Conservation (phyloP, 1,140 invertebrate species). For the Leguminivora glycinivorella region DNA sequence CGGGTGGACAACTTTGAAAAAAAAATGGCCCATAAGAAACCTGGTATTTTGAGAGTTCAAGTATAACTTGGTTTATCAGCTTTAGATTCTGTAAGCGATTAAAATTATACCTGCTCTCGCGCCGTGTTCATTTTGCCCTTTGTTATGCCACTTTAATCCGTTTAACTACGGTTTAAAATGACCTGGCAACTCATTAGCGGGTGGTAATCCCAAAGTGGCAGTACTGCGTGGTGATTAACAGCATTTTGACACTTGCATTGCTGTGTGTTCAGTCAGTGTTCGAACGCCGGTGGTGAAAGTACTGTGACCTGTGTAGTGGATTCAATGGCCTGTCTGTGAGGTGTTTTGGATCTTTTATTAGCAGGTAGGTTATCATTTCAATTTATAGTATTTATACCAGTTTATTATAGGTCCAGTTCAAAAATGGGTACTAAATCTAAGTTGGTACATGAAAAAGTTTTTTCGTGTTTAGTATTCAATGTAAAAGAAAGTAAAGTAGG, state of each 20-base stretch:
- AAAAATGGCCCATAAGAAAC: too few relatives aligned
- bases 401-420: neutral
- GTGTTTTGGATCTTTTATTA: conserved; percentile 4
- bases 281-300: conserved; percentile 39
- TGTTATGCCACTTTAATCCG: neutral
- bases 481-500: too few relatives aligned
- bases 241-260: conserved; percentile 14
- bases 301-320: conserved; percentile 37
- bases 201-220: neutral
- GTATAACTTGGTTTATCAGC: too few relatives aligned
- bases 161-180: neutral
- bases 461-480: too few relatives aligned
- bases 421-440: neutral
- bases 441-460: too few relatives aligned
- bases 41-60: too few relatives aligned
- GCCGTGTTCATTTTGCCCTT: neutral
- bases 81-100: neutral
- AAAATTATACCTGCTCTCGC: conserved; percentile 9
- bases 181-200: neutral
- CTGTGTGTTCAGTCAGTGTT: conserved; percentile 49
- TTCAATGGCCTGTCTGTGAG: neutral
- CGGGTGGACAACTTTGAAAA: too few relatives aligned
- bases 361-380: neutral
- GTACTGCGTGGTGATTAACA: conserved; percentile 13
- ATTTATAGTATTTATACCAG: neutral